Evolutionary conservation across 2,888 invertebrate species (phyloP).

Genomic region (Campoletis raptor): DNA sequence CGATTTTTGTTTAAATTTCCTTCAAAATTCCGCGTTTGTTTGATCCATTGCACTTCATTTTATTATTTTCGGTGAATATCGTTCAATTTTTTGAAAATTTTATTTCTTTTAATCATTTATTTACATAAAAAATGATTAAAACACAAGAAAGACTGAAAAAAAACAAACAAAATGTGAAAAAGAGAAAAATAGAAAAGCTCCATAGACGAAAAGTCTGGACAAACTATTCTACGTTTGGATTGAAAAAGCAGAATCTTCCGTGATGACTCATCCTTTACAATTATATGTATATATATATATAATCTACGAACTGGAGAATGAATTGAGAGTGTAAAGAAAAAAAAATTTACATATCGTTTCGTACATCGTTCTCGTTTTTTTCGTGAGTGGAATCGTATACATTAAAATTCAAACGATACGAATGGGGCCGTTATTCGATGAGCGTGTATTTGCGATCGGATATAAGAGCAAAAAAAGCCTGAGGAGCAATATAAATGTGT

Average conservation of each 20-base stretch:
- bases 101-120: neutral
- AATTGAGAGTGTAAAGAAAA: neutral
- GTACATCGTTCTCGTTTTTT: slow-evolving; percentile 21
- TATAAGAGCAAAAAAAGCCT: neutral
- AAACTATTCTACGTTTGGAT: neutral
- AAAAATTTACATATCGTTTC: slow-evolving; percentile 46
- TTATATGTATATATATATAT: neutral
- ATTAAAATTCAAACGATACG: slow-evolving; percentile 27
- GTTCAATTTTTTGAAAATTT: neutral
- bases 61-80: no score
- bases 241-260: slow-evolving; percentile 47
- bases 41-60: no score
- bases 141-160: neutral
- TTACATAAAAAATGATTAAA: neutral
- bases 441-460: slow-evolving; percentile 14
- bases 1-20: no score
- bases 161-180: neutral
- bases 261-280: slow-evolving; percentile 51
- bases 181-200: neutral
- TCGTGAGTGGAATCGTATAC: neutral
- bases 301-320: neutral
- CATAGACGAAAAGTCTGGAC: neutral
- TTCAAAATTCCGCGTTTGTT: no score
- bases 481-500: neutral
- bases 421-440: slow-evolving; percentile 12